Evolutionary conservation across 2,113 vertebrate species (phyloP).

Genomic region (Notechis scutatus): DNA sequence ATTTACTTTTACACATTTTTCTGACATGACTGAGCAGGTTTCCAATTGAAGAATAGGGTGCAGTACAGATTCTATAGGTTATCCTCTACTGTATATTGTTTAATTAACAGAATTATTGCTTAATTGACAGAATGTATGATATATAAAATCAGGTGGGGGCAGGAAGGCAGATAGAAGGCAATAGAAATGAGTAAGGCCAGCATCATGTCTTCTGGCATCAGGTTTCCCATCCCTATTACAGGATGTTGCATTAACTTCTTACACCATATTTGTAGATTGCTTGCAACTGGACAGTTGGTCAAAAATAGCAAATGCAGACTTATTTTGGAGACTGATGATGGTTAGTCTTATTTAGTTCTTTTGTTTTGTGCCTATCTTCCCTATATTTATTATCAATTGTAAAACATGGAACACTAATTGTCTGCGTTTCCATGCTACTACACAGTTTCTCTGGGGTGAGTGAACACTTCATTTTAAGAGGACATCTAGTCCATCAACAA

Average conservation of each 20-base stretch:
- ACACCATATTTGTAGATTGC: neutral
- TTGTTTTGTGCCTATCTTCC: neutral
- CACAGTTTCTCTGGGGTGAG: neutral
- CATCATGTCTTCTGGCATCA: neutral
- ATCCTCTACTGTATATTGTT: neutral
- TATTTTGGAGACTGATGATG: neutral
- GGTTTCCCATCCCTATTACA: neutral
- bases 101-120: neutral
- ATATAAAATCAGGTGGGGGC: neutral
- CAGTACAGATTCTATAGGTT: neutral
- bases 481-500: neutral
- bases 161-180: neutral
- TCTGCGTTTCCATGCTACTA: neutral
- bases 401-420: neutral
- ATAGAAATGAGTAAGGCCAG: neutral
- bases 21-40: neutral
- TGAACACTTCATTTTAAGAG: neutral
- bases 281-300: neutral
- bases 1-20: neutral
- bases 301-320: neutral
- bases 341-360: neutral
- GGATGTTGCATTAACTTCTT: neutral
- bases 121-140: neutral
- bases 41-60: neutral
- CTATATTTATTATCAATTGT: neutral